Evolutionary conservation across 1,140 invertebrate genomes (phyloP), one percentile per base, ranked within the genome.

Genomic region (Saccostrea echinata): DNA sequence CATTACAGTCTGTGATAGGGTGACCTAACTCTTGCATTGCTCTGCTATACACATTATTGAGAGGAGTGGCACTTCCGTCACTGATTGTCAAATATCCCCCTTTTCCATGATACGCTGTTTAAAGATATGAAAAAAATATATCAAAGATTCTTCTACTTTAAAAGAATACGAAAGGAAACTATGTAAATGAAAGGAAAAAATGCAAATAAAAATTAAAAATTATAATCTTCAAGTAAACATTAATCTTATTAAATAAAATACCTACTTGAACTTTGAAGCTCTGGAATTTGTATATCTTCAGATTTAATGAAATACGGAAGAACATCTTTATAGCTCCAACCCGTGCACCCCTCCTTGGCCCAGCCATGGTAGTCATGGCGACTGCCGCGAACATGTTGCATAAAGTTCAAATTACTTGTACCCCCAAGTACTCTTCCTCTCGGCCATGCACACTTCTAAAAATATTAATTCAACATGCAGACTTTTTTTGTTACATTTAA

Each of bases 341-440:
- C 98, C 0, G 96, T 96, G 92, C 98, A 98, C 0, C 99, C 98
- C 30, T 97, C 93, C 0, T 96, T 95, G 92, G 98, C 98, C 99
- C 99, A 99, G 11, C 95, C 95, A 92, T 99, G 97, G 93, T 99
- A 99, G 93, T 99, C 99, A 88, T 96, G 96, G 89, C 96, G 97
- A 92, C 98, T 99, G 0, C 98, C 98, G 24, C 98, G 96, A 0
- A 99, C 95, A 92, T 99, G 99, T 0, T 99, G 95, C 98, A 99
- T 99, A 93, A 98, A 99, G 94, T 99, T 99, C 0, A 99, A 95
- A 0, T 98, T 97, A 6, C 97, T 98, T 0, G 97, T 98, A 0
- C 98, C 98, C 0, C 98, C 98, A 21, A 94, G 86, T 4, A 91
- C 91, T 33, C 86, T 87, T 1, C 92, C 92, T 27, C 91, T 57